A percentile compares a stretch with the other conserved stretches of the same genome.
These are phyloP conservation scores for Nymphalis c-album DNA, from an alignment of 2,888 invertebrate species.

Conservation along the genomic window DNA sequence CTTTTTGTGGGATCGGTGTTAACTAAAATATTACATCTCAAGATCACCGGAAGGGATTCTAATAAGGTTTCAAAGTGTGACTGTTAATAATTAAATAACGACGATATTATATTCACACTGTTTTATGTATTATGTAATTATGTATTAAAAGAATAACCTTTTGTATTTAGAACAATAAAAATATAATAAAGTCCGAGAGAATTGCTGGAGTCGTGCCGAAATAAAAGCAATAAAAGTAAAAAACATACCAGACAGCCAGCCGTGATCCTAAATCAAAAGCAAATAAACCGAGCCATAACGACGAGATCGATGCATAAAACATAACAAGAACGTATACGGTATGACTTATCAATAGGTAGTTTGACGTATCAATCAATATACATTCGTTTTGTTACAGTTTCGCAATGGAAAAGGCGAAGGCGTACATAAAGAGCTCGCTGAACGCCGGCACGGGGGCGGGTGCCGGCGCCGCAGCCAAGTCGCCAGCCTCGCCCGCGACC, in stretches of 20 bases:
- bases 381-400: conserved; percentile 43
- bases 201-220: background rate
- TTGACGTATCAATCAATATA: background rate
- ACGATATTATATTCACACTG: too few relatives aligned
- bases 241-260: conserved; percentile 1
- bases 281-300: background rate
- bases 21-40: too few relatives aligned
- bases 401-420: conserved; percentile 85
- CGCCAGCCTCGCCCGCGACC: conserved; percentile 72
- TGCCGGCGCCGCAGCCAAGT: conserved; percentile 76
- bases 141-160: too few relatives aligned
- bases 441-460: conserved; percentile 79
- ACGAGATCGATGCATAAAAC: conserved; percentile 10
- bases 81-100: too few relatives aligned
- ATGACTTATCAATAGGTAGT: conserved; percentile 16
- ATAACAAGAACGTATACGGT: conserved; percentile 9
- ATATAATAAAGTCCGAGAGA: background rate
- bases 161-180: background rate
- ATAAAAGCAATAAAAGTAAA: background rate
- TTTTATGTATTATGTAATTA: too few relatives aligned
- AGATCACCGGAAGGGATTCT: too few relatives aligned
- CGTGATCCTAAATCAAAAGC: conserved; percentile 14
- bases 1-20: too few relatives aligned
- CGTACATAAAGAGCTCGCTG: conserved; percentile 87
- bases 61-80: too few relatives aligned